Conservation (phyloP, 1,140 invertebrate genomes). For the Mylabris phalerata region DNA sequence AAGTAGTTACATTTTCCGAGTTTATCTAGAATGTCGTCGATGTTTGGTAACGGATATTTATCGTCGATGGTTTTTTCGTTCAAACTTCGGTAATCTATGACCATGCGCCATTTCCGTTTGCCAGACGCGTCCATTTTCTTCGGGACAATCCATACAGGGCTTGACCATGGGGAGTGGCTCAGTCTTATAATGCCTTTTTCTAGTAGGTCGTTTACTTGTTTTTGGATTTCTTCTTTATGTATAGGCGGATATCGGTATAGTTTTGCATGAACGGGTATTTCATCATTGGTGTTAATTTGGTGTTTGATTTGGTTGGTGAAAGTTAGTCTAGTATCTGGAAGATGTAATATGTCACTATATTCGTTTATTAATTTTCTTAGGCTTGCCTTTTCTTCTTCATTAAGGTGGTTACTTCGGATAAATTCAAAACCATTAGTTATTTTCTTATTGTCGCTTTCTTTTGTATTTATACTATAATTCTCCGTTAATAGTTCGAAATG, state of each 20-base stretch:
- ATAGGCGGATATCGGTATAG: background rate
- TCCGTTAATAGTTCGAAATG: too few relatives aligned
- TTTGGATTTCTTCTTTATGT: conserved; percentile 1
- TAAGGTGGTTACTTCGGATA: background rate
- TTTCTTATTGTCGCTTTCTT: background rate
- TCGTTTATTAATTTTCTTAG: background rate
- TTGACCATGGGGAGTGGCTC: background rate
- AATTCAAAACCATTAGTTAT: background rate
- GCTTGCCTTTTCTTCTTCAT: background rate
- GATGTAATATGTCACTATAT: background rate
- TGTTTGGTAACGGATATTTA: too few relatives aligned
- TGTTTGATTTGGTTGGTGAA: conserved; percentile 1
- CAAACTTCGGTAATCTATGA: background rate
- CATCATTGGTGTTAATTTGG: background rate
- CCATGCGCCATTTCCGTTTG: background rate
- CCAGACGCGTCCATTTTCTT: background rate
- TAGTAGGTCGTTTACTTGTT: background rate
- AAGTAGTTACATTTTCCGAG: conserved; percentile 9
- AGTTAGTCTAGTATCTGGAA: background rate
- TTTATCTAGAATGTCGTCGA: background rate
- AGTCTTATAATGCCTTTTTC: background rate
- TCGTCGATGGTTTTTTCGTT: conserved; percentile 1
- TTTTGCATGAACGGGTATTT: background rate
- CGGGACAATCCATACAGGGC: background rate
- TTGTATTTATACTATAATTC: too few relatives aligned